Evolutionary conservation across 1,140 invertebrate genomes (phyloP), one percentile per base, ranked within the genome.

Genomic region (Drosophila jambulina): DNA sequence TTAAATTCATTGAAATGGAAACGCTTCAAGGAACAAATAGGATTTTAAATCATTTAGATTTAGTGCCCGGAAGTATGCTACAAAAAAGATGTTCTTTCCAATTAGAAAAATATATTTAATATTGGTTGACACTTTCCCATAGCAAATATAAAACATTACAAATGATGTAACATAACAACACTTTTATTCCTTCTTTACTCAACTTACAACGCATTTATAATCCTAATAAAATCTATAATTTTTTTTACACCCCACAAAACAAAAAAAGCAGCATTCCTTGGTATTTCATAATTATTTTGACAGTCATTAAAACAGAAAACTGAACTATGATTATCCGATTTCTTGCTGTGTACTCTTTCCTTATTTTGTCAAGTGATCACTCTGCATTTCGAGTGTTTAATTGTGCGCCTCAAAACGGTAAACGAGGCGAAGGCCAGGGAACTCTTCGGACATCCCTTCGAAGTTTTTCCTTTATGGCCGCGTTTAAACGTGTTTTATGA

Each of bases 301-400:
- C 2, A 6, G 27, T n/a, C 4, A 49, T 32, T 51, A 12, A 12
- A 19, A 29, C 9, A 10, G 8, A 32, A 19, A 51, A 19, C n/a
- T 9, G 1, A 8, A 12, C 2, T 1, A 21, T 10, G 1, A 15
- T 6, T 10, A 19, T 19, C 19, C 5, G 0, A 19, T 34, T 63
- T 65, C 5, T 34, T n/a, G 23, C 21, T 0, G 65, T 69, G 67
- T 42, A 68, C 9, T 21, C 2, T 15, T 25, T 67, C n/a, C 7
- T 10, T n/a, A 10, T n/a, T 7, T 25, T n/a, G 29, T 43, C 67
- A 53, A 69, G 62, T 43, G 36, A 25, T 27, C 59, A 40, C 45
- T 75, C 75, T 56, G 43, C 51, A 65, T 54, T 54, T 77, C 29
- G 32, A 77, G 74, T 77, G 62, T 77, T 77, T 77, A 77, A 77